phyloP scores from a whole-genome alignment of 92 coral and sea anemone genomes.

The Bergia puertoricense region DNA sequence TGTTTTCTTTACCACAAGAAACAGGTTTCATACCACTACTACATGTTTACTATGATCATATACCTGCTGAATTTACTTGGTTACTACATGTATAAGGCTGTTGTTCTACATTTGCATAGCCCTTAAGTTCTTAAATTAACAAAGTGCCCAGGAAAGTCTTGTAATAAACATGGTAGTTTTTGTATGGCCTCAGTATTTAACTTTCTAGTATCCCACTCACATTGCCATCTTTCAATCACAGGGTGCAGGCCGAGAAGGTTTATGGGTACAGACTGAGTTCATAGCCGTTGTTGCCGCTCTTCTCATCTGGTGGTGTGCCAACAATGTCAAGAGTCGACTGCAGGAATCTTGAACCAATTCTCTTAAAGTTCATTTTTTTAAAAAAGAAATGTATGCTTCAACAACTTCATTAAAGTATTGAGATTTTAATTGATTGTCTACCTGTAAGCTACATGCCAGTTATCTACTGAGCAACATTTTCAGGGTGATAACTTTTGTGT shows the following conservation, averaged over 20 bases:
- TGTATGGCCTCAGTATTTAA: too few species aligned
- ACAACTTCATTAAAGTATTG: conserved; percentile 16
- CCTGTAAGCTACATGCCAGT: too few species aligned
- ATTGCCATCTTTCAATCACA: conserved; percentile 19
- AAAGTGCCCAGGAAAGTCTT: too few species aligned
- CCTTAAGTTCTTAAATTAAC: too few species aligned
- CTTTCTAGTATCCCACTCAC: too few species aligned
- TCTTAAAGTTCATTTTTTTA: conserved; percentile 16
- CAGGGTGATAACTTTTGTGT: too few species aligned
- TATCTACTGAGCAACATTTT: not conserved
- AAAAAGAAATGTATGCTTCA: conserved; percentile 12
- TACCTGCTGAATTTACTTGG: not conserved
- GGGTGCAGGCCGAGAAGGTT: conserved; percentile 99
- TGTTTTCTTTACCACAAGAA: conserved; percentile 12
- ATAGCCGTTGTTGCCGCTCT: conserved; percentile 95
- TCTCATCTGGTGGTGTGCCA: conserved; percentile 99
- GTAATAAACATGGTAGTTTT: too few species aligned
- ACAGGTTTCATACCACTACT: conserved; percentile 32
- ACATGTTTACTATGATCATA: not conserved
- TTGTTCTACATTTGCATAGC: too few species aligned
- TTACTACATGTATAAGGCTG: too few species aligned
- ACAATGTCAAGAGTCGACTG: conserved; percentile 89
- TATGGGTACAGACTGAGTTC: conserved; percentile 98
- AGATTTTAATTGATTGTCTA: not conserved
- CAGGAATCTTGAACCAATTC: conserved; percentile 73